phyloP scores from a whole-genome alignment of 1,140 invertebrate species.

The Melanaphis sacchari region DNA sequence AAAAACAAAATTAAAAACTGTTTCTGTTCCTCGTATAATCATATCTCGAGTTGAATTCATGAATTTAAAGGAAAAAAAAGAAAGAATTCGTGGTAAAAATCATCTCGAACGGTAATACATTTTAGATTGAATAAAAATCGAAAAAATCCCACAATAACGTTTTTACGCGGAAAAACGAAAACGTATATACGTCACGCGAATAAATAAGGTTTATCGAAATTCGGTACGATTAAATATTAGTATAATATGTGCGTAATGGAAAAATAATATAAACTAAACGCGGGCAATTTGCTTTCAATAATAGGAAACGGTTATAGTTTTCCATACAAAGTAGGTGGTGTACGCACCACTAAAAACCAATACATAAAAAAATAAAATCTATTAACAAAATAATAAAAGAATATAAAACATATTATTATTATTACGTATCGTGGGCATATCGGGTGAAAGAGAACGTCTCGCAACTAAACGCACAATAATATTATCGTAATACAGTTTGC shows the following conservation, averaged over 20 bases:
- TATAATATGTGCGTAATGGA: not conserved
- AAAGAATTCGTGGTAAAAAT: not conserved
- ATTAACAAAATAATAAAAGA: slow-evolving; percentile 22
- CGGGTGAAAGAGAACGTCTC: not conserved
- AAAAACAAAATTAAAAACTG: not conserved
- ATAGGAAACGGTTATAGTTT: slow-evolving; percentile 1
- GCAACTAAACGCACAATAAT: not conserved
- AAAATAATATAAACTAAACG: not conserved
- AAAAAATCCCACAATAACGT: not conserved
- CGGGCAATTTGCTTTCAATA: not conserved
- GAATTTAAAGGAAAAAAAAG: not conserved
- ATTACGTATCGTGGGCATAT: not conserved
- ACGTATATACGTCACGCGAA: not conserved
- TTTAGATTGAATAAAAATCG: not conserved
- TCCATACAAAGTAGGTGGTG: not conserved
- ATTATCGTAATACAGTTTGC: not conserved
- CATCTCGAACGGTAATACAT: not conserved
- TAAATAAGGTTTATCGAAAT: slow-evolving; percentile 5
- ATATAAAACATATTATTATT: not conserved
- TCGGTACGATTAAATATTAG: slow-evolving; percentile 8
- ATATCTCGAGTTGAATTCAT: not conserved
- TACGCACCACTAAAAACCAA: not conserved
- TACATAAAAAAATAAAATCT: not conserved
- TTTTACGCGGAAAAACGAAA: not conserved
- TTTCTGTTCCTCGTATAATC: not conserved